Evolutionary conservation across 2,797 vertebrate genomes (phyloP).

Genomic region (Hemitrygon akajei): DNA sequence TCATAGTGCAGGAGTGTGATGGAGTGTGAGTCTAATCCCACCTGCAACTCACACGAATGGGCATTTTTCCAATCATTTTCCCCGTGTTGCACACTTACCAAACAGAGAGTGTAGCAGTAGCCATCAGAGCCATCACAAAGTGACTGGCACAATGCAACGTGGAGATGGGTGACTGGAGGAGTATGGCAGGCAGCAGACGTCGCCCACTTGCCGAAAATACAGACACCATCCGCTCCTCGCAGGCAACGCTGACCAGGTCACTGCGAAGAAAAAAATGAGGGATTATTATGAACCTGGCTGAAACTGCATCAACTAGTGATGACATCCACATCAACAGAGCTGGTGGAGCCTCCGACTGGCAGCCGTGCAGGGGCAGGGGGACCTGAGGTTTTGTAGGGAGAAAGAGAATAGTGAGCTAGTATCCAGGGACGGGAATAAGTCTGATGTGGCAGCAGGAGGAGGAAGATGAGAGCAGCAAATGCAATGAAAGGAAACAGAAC

Average conservation of each 20-base stretch:
- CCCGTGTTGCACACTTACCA: conserved; percentile 63
- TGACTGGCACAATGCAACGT: conserved; percentile 81
- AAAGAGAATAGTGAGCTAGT: too few species aligned
- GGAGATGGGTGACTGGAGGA: conserved; percentile 76
- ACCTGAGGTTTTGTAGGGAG: background rate
- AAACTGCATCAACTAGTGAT: background rate
- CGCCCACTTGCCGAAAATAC: conserved; percentile 87
- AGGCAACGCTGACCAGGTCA: conserved; percentile 80
- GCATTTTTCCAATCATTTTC: background rate
- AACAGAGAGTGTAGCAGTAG: conserved; percentile 79
- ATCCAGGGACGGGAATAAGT: too few species aligned
- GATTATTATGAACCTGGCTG: background rate
- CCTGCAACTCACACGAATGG: background rate
- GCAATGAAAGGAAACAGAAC: too few species aligned
- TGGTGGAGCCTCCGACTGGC: background rate
- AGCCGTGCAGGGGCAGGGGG: background rate
- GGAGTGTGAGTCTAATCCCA: too few species aligned
- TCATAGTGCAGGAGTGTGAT: too few species aligned
- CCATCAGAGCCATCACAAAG: conserved; percentile 85
- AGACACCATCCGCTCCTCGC: conserved; percentile 81
- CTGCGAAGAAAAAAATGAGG: conserved; percentile 52
- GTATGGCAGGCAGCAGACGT: conserved; percentile 82
- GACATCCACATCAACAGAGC: background rate
- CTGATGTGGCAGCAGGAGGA: too few species aligned
- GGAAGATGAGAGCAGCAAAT: too few species aligned